A percentile compares a stretch with the other conserved stretches of the same genome.
phyloP scores from a whole-genome alignment of 2,888 invertebrate species.

The Eilema sororculum region DNA sequence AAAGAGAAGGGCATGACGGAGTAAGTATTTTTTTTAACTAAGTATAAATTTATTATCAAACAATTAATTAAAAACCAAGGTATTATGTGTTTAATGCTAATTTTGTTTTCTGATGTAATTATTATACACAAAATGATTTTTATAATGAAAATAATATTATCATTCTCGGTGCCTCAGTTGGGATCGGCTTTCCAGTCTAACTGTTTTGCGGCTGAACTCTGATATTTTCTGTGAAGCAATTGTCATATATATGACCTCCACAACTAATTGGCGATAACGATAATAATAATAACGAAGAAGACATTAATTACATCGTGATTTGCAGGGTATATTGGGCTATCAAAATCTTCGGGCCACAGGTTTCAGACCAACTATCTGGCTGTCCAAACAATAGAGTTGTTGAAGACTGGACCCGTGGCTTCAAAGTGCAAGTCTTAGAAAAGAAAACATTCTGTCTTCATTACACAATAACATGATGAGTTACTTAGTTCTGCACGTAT shows the following conservation, averaged over 20 bases:
- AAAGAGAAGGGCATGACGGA: not conserved
- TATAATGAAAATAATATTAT: not conserved
- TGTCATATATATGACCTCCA: too few relatives aligned
- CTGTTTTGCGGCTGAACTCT: too few relatives aligned
- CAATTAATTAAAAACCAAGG: constrained; percentile 1
- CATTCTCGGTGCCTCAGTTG: too few relatives aligned
- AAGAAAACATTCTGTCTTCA: not conserved
- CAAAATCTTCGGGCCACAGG: not conserved
- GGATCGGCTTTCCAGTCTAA: too few relatives aligned
- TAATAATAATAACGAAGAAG: too few relatives aligned
- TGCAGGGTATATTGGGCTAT: not conserved
- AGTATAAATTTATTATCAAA: not conserved
- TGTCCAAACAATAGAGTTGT: too few relatives aligned
- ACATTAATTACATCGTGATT: not conserved
- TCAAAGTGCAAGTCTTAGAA: not conserved
- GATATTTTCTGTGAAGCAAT: too few relatives aligned
- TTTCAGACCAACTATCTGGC: too few relatives aligned
- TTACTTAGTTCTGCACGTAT: constrained; percentile 29
- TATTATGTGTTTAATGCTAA: not conserved
- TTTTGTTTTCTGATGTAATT: not conserved
- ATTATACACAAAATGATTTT: not conserved
- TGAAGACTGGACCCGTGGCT: not conserved
- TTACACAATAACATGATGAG: not conserved
- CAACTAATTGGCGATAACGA: too few relatives aligned
- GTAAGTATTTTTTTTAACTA: not conserved